phyloP scores from a whole-genome alignment of 2,113 vertebrate genomes.

The Triplophysa tibetana region DNA sequence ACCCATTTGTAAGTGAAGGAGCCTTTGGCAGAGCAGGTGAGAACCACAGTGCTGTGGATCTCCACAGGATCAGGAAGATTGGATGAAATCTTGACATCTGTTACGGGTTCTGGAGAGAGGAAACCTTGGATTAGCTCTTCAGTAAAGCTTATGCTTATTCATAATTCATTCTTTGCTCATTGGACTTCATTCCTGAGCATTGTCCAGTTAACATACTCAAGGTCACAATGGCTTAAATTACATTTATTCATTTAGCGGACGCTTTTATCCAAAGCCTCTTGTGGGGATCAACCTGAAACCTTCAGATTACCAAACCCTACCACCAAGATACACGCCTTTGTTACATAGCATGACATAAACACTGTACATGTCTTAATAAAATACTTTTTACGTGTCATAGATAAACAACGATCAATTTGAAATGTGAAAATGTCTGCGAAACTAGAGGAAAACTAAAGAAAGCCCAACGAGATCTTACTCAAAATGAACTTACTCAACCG shows the following conservation, averaged over 20 bases:
- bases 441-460: no score
- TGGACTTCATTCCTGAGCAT: neutral
- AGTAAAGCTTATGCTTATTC: neutral
- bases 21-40: constrained; percentile 67
- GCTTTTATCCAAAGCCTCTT: neutral
- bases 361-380: no score
- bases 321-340: neutral
- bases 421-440: neutral
- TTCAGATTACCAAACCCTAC: neutral
- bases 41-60: constrained; percentile 61
- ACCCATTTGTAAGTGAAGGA: constrained; percentile 67
- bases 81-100: constrained; percentile 51
- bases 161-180: neutral
- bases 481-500: neutral
- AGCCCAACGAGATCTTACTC: no score
- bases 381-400: no score
- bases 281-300: neutral
- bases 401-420: no score
- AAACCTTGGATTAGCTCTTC: neutral
- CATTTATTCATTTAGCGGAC: no score
- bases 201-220: neutral
- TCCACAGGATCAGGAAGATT: constrained; percentile 57
- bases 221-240: neutral
- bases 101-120: constrained; percentile 62
- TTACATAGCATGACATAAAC: no score